phyloP scores from a whole-genome alignment of 2,888 invertebrate species.

The Catocala nupta region DNA sequence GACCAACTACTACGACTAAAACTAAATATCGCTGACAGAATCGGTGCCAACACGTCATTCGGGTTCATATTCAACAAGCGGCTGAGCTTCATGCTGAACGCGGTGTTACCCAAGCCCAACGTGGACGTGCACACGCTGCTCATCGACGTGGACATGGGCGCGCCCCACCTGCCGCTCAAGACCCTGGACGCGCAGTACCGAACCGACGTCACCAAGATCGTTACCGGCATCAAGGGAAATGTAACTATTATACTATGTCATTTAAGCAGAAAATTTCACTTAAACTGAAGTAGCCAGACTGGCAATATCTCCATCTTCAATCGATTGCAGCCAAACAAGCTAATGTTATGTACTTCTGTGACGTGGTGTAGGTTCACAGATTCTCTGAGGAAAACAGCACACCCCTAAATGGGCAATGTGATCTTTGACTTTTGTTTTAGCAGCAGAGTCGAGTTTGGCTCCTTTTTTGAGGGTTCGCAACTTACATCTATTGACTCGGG shows the following conservation, averaged over 20 bases:
- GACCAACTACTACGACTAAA: not conserved
- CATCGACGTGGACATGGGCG: slow-evolving; percentile 80
- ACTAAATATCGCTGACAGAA: slow-evolving; percentile 57
- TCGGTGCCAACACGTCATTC: slow-evolving; percentile 88
- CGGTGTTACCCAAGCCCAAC: slow-evolving; percentile 89
- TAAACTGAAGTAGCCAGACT: too few species aligned
- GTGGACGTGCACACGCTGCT: slow-evolving; percentile 88
- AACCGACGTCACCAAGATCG: slow-evolving; percentile 82
- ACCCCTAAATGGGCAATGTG: too few species aligned
- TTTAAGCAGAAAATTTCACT: too few species aligned
- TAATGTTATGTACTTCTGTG: too few species aligned
- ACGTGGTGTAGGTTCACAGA: too few species aligned
- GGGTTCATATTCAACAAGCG: slow-evolving; percentile 81
- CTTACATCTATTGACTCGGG: too few species aligned
- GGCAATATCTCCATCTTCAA: too few species aligned
- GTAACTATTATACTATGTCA: slow-evolving; percentile 69
- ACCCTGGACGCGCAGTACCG: slow-evolving; percentile 83
- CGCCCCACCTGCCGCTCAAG: slow-evolving; percentile 67
- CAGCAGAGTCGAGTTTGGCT: too few species aligned
- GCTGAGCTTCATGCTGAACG: slow-evolving; percentile 84
- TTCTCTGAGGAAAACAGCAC: too few species aligned
- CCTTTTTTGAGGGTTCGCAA: too few species aligned
- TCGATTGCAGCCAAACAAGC: too few species aligned
- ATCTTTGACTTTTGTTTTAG: too few species aligned
- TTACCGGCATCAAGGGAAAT: slow-evolving; percentile 88